Base-by-base conservation (phyloP, 2,888 invertebrate genomes). In the Drosophila leonis region DNA sequence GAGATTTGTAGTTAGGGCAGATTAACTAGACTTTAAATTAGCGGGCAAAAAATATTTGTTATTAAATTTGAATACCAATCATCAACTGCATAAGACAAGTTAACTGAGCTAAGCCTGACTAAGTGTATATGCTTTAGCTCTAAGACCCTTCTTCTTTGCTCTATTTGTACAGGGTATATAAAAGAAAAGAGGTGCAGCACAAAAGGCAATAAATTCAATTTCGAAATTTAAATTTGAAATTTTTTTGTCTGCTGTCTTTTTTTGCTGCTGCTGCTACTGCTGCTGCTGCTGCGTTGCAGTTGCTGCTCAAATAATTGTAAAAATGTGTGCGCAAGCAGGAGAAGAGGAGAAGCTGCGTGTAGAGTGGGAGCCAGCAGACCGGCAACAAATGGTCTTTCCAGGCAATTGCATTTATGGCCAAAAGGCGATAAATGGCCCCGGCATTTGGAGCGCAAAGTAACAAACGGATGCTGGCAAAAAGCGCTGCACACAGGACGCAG, bases 341-440 rank as follows among this genome's bases (percentile, higher is more conserved):
- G 41, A 18, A 31, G 39, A 35, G 39, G 29, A 37, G 39, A n/a
- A 3, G 27, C 51, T 31, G 24, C 20, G 35, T 49, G 49, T 48
- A 49, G 62, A 68, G 59, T 52, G 72, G 29, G 69, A 65, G 44
- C 61, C 68, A 73, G 57, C 61, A 72, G 82, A 69, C 63, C 75
- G 77, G 81, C 71, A 76, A 81, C 69, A 69, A 80, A 75, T 80
- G 78, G 82, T 78, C 75, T 75, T 82, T 82, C 82, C 82, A 82
- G 82, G 82, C 82, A 82, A 82, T 82, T 82, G 82, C 84, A 84
- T 83, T 82, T 84, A 84, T 82, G 85, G 75, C 75, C 82, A 84
- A 82, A 82, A 75, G 82, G 82, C 84, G 82, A 82, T 83, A 81
- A 82, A 81, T 82, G 82, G 79, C 71, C 72, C 54, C 61, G 65